These are phyloP conservation scores for Uria aalge DNA, from an alignment of 2,113 vertebrate genomes.

Conservation along the genomic window DNA sequence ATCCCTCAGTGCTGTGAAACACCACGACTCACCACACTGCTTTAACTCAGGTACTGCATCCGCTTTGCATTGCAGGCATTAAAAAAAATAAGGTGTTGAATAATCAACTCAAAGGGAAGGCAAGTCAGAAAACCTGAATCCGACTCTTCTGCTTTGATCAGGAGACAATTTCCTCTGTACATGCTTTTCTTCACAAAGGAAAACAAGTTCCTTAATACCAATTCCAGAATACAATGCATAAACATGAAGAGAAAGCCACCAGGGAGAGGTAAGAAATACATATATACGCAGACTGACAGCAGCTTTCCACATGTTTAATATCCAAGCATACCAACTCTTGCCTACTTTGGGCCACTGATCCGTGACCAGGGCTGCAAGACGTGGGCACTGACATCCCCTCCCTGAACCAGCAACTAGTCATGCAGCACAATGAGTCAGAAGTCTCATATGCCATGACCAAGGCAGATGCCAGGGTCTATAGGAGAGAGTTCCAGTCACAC, in stretches of 20 bases:
- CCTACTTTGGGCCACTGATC: neutral
- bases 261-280: neutral
- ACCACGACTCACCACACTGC: neutral
- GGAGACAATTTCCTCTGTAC: neutral
- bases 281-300: accelerated
- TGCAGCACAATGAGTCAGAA: neutral
- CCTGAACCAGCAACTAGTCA: neutral
- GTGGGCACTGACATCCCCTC: accelerated
- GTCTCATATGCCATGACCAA: neutral
- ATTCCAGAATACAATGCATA: neutral
- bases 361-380: neutral
- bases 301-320: neutral
- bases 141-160: neutral
- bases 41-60: neutral
- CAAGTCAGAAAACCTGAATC: neutral
- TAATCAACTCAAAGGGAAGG: neutral
- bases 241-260: neutral
- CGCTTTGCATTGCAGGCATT: accelerated
- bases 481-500: neutral
- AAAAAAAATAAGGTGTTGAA: neutral
- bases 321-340: neutral
- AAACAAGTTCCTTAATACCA: neutral
- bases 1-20: neutral
- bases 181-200: neutral
- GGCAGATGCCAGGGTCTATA: neutral